These are phyloP conservation scores for Scaptomyza cyrtandrae DNA, from an alignment of 2,888 invertebrate species.

Conservation along the genomic window DNA sequence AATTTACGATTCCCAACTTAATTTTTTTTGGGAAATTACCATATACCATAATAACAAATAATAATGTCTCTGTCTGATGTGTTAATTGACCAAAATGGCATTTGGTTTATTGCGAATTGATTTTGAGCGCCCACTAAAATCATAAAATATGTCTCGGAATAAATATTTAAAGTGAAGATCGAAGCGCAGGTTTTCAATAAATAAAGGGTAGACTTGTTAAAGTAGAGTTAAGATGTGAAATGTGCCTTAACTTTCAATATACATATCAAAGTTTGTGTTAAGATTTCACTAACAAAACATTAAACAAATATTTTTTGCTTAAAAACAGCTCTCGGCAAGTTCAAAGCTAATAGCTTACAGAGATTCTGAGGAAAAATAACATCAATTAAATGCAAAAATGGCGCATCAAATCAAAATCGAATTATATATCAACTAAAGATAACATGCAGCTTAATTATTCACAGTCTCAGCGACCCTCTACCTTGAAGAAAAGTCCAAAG, in stretches of 20 bases:
- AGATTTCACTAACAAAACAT: constrained; percentile 12
- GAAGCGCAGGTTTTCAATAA: too few relatives aligned
- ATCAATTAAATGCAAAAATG: constrained; percentile 79
- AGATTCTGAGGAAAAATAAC: constrained; percentile 59
- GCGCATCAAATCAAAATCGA: constrained; percentile 73
- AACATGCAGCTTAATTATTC: constrained; percentile 74
- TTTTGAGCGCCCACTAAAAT: constrained; percentile 63
- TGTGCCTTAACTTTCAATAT: too few relatives aligned
- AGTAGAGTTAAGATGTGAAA: too few relatives aligned
- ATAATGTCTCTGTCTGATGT: constrained; percentile 36
- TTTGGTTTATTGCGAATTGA: constrained; percentile 60
- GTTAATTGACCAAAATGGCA: constrained; percentile 58
- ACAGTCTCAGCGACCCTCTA: constrained; percentile 42
- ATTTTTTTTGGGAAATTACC: constrained; percentile 23
- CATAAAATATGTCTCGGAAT: constrained; percentile 32
- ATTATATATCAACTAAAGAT: constrained; percentile 69
- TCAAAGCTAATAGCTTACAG: constrained; percentile 45
- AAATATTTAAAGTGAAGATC: not conserved
- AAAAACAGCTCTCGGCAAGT: constrained; percentile 42
- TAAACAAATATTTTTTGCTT: not conserved
- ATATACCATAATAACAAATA: constrained; percentile 40
- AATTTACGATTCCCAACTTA: too few relatives aligned
- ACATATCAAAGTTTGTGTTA: too few relatives aligned
- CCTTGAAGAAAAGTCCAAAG: constrained; percentile 21
- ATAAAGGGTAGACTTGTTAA: too few relatives aligned